phyloP scores from a whole-genome alignment of 2,797 vertebrate genomes.

The Chaunax sp. region DNA sequence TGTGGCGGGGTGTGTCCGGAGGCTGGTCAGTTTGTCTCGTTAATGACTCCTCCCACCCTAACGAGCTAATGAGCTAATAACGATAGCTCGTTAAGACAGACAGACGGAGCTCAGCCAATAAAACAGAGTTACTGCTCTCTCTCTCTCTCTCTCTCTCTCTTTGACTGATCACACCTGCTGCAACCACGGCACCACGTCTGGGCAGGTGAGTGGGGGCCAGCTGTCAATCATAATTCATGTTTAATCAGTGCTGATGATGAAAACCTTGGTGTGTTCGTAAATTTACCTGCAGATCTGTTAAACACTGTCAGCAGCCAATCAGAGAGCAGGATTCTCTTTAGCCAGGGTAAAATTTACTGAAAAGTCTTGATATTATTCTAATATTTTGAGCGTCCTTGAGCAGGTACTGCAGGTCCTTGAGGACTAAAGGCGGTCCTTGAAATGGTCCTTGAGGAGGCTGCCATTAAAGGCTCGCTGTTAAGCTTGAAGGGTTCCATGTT shows the following conservation, averaged over 20 bases:
- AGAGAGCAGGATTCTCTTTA: background rate
- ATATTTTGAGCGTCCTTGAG: too few relatives aligned
- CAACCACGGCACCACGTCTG: conserved; percentile 16
- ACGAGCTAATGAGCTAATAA: conserved; percentile 54
- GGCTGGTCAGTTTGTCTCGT: conserved; percentile 72
- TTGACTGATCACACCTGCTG: conserved; percentile 24
- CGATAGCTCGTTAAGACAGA: conserved; percentile 64
- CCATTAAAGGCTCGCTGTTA: too few relatives aligned
- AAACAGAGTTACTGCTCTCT: conserved; percentile 33
- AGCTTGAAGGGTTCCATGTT: too few relatives aligned
- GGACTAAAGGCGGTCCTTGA: too few relatives aligned
- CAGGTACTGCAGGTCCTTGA: too few relatives aligned
- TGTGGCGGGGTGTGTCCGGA: conserved; percentile 48
- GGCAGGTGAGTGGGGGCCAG: background rate
- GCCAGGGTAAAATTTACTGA: too few relatives aligned
- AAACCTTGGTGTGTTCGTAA: background rate
- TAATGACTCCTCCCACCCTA: conserved; percentile 71
- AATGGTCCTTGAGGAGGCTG: too few relatives aligned
- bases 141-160: too few relatives aligned
- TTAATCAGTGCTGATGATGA: background rate
- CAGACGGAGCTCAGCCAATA: conserved; percentile 54
- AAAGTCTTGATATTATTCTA: too few relatives aligned
- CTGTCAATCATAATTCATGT: conserved; percentile 28
- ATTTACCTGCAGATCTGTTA: background rate
- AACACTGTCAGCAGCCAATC: background rate